phyloP scores from a whole-genome alignment of 2,113 vertebrate genomes.

The Ophiodon elongatus region DNA sequence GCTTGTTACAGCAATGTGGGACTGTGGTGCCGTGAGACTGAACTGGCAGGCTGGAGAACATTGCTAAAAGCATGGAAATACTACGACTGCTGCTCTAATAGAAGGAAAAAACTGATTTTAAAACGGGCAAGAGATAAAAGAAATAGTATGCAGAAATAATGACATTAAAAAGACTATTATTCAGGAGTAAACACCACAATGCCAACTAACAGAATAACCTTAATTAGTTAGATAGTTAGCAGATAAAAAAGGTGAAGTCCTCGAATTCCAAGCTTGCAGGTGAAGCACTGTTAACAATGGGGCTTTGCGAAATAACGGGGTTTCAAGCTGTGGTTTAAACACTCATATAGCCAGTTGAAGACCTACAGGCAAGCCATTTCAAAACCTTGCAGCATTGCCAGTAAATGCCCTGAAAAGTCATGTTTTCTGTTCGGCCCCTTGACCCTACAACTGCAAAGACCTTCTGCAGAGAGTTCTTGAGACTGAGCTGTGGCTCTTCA shows the following conservation, averaged over 20 bases:
- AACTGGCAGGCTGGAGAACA: not conserved
- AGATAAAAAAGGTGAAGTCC: too few species aligned
- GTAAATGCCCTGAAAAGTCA: not conserved
- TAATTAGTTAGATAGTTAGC: not conserved
- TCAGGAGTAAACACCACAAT: not conserved
- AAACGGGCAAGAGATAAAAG: not conserved
- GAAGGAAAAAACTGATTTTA: not conserved
- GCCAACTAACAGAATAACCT: not conserved
- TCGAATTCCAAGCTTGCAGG: not conserved
- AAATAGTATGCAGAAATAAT: not conserved
- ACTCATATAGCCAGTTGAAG: not conserved
- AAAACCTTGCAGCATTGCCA: not conserved
- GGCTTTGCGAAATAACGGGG: not conserved
- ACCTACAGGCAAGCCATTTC: not conserved
- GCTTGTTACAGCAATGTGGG: conserved; percentile 16
- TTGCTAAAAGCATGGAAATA: not conserved
- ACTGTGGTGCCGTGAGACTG: conserved; percentile 18
- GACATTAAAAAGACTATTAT: not conserved
- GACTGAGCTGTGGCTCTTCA: not conserved
- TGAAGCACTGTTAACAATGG: too few species aligned
- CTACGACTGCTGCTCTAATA: not conserved
- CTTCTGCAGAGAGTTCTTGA: not conserved
- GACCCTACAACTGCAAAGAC: not conserved
- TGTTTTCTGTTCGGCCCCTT: not conserved
- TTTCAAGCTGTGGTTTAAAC: not conserved